Evolutionary conservation across 2,797 vertebrate species (phyloP), one percentile per base, ranked within the genome.

Genomic region (Hippopotamyrus pictus): DNA sequence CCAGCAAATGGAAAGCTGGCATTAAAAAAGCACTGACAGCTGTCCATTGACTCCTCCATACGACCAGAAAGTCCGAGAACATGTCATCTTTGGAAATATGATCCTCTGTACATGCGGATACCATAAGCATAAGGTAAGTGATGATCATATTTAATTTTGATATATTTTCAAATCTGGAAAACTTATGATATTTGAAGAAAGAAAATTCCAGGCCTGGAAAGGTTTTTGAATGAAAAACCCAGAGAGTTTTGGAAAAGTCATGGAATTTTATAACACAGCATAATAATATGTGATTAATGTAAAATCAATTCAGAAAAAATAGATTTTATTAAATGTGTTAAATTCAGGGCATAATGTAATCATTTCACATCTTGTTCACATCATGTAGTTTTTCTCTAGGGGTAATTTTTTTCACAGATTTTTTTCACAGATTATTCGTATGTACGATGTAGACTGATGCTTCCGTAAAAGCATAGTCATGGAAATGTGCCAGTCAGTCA

Each of bases 251-350:
- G 73, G 33, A 79, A 79, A 79, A 79, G 73, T 79, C 33, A 29
- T 79, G 33, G 33, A 79, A 44, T 79, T 79, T 79, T 79, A 79
- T 79, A 41, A 44, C 73, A 79, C 22, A 79, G 29, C 73, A 79
- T 79, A 79, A 29, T 79, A 79, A 79, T 79, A 79, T 79, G 33
- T 41, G 33, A 79, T 79, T 79, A 79, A 11, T 44, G 37, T 79
- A 79, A 79, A 79, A 79, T 44, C 73, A 79, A 19, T 79, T 79
- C 73, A 37, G 73, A 79, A 79, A 76, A 79, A 79, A 79, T 79
- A 44, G 0, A 79, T 76, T 76, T 25, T 5, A 37, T 76, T 17
- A 79, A 79, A 79, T 79, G 1, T 29, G 12, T 79, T 79, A 25
- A 79, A 41, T 19, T 79, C 29, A 29, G 73, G 33, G 73, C 73